Percentiles rank a stretch among this genome's conserved stretches.
phyloP scores from a whole-genome alignment of 2,888 invertebrate species.

The Tiliacea aurago region DNA sequence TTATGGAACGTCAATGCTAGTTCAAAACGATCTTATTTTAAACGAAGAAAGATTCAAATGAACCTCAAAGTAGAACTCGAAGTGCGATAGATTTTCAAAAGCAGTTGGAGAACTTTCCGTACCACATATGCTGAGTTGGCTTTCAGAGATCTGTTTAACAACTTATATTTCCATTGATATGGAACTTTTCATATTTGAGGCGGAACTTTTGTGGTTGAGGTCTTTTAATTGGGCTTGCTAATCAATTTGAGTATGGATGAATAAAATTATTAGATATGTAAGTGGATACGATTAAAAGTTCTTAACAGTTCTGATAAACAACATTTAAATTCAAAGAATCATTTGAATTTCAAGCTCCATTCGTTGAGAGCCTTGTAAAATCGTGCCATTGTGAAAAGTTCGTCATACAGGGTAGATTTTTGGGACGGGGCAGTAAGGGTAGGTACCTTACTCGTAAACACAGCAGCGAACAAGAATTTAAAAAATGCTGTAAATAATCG shows the following conservation, averaged over 20 bases:
- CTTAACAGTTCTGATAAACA: neutral
- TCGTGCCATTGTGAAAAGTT: neutral
- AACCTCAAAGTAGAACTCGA: constrained; percentile 53
- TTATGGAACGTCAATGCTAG: constrained; percentile 55
- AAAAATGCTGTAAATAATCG: too few species aligned
- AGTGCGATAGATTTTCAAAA: constrained; percentile 68
- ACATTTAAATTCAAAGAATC: too few species aligned
- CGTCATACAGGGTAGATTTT: neutral
- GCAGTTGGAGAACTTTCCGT: constrained; percentile 65
- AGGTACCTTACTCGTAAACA: too few species aligned
- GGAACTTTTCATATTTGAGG: constrained; percentile 29
- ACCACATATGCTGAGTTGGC: constrained; percentile 67
- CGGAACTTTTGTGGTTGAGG: constrained; percentile 34
- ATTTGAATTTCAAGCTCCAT: neutral
- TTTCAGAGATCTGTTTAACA: constrained; percentile 59
- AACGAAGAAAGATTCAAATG: constrained; percentile 60
- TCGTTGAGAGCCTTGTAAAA: neutral
- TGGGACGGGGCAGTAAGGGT: too few species aligned
- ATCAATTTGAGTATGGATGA: constrained; percentile 10
- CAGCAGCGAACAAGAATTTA: too few species aligned
- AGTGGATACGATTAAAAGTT: neutral
- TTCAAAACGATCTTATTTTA: constrained; percentile 62
- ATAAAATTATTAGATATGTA: neutral
- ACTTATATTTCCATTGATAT: constrained; percentile 49
- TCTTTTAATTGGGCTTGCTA: constrained; percentile 22